Evolutionary conservation across 1,140 invertebrate genomes (phyloP), one percentile per base, ranked within the genome.

Genomic region (Ptiloglossa arizonensis): DNA sequence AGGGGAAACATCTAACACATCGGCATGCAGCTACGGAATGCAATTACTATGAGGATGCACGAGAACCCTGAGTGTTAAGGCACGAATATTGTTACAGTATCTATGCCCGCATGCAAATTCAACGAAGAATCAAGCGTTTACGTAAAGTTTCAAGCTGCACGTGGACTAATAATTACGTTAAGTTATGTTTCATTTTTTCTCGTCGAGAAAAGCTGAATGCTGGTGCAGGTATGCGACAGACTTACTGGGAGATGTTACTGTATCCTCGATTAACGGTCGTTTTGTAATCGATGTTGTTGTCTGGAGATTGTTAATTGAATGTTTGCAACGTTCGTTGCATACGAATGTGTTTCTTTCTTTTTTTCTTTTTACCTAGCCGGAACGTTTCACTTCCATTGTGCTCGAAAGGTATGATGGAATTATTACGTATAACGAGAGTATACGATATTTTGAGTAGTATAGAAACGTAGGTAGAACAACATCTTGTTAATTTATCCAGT

Each of bases 11-110:
- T 76, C 66, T 50, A 67, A 76, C 64, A 59, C 54, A 76, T 69
- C 59, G 54, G 54, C 73, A 76, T 76, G 73, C 73, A 57, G 56
- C 63, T 68, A 75, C 52, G 64, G 64, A 75, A 75, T 75, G 73
- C 73, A 76, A 76, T 76, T 76, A 76, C 41, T 19, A 68, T 54
- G 17, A 38, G 52, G 41, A 68, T 69, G 73, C 71, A 56, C 24
- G 5, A 64, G 32, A 64, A 24, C 5, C 24, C 32, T 75, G 32
- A 38, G 27, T 66, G 46, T 57, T 35, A 35, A 38, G n/a, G 6
- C 52, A 68, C 63, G 52, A 68, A 57, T 75, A 68, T 68, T 13
- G 70, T 52, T 73, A 66, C 32, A 35, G 22, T 50, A 46, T 71
- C 56, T 46, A 59, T 8, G 57, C 24, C 41, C 13, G 44, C 35